phyloP scores from a whole-genome alignment of 2,888 invertebrate species.

The Philereme vetulata region DNA sequence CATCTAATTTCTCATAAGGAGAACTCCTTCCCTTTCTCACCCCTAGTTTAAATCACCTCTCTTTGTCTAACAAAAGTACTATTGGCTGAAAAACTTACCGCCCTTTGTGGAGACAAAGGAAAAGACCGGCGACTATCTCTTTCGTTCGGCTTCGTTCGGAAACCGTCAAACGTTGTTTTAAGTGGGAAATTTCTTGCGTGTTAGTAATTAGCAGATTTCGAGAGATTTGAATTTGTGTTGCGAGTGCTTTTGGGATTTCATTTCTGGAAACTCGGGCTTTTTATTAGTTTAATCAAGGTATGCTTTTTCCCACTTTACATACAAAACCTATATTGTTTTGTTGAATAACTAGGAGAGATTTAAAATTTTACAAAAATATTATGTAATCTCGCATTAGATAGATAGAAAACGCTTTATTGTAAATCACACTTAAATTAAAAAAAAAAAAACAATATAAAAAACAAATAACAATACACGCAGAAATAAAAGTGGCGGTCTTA shows the following conservation, averaged over 20 bases:
- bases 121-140: slow-evolving; percentile 31
- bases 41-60: slow-evolving; percentile 12
- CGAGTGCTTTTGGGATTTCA: slow-evolving; percentile 5
- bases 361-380: too few relatives aligned
- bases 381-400: too few relatives aligned
- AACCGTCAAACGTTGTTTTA: slow-evolving; percentile 56
- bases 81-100: slow-evolving; percentile 44
- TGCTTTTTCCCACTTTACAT: too few relatives aligned
- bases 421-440: too few relatives aligned
- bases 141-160: slow-evolving; percentile 39
- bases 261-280: slow-evolving; percentile 6
- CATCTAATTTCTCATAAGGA: slow-evolving; percentile 35
- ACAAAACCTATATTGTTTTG: too few relatives aligned
- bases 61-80: slow-evolving; percentile 31
- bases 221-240: slow-evolving; percentile 35
- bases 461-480: too few relatives aligned
- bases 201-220: slow-evolving; percentile 41
- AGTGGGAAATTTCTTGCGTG: slow-evolving; percentile 43
- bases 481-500: too few relatives aligned
- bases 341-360: too few relatives aligned
- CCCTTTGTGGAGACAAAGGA: slow-evolving; percentile 42
- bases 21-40: slow-evolving; percentile 30
- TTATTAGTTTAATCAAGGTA: background rate
- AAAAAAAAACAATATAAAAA: too few relatives aligned
- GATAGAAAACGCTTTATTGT: too few relatives aligned